These are phyloP conservation scores for Esox lucius DNA, from an alignment of 2,797 vertebrate species.

Conservation along the genomic window DNA sequence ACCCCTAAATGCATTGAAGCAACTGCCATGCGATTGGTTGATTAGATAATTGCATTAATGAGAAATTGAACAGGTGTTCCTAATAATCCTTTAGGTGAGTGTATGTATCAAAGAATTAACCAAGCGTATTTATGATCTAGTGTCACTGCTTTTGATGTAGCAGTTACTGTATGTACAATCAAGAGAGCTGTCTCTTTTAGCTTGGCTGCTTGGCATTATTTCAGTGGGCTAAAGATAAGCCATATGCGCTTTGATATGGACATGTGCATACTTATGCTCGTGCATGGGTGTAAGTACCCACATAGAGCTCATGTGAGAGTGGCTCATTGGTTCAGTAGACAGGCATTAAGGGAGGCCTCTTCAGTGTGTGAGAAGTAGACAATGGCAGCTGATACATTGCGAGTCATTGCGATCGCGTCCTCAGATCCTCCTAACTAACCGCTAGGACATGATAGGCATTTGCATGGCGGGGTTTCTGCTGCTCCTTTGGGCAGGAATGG, in stretches of 20 bases:
- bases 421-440: too few species aligned
- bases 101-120: too few species aligned
- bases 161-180: neutral
- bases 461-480: neutral
- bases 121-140: too few species aligned
- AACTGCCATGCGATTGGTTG: too few species aligned
- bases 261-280: neutral
- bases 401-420: neutral
- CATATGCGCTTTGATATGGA: neutral
- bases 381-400: neutral
- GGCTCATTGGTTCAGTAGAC: neutral
- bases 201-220: slow-evolving; percentile 2
- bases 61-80: too few species aligned
- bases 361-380: slow-evolving; percentile 34
- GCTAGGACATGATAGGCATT: neutral
- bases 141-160: neutral
- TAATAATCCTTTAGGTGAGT: too few species aligned
- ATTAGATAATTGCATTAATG: too few species aligned
- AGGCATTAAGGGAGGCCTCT: slow-evolving; percentile 36
- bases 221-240: neutral
- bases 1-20: too few species aligned
- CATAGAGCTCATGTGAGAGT: slow-evolving; percentile 31
- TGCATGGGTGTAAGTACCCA: neutral
- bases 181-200: neutral
- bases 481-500: neutral